Conservation (phyloP, 2,888 invertebrate species). For the Ornithoptera alexandrae region DNA sequence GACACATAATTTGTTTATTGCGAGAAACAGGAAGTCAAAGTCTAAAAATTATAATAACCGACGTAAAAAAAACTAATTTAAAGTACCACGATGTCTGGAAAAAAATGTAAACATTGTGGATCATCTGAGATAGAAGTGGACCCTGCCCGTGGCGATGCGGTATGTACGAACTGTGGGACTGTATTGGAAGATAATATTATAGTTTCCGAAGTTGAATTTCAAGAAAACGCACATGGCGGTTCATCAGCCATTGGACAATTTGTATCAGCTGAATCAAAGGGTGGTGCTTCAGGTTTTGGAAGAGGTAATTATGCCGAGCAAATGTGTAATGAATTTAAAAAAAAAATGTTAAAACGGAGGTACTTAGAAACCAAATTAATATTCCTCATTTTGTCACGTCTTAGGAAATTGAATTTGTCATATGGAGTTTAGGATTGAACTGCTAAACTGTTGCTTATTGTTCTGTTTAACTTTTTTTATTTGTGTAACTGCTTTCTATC, state of each 20-base stretch:
- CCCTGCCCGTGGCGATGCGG: constrained; percentile 95
- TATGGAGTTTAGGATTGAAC: not conserved
- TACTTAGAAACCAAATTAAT: not conserved
- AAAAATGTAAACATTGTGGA: constrained; percentile 92
- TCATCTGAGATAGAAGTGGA: constrained; percentile 96
- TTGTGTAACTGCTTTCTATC: no score
- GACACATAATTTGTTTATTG: not conserved
- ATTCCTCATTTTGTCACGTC: not conserved
- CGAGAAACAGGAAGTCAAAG: not conserved
- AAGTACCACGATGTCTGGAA: constrained; percentile 73
- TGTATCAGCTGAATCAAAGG: constrained; percentile 93
- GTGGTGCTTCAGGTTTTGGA: constrained; percentile 90
- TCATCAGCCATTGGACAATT: constrained; percentile 95
- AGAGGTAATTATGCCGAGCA: constrained; percentile 72
- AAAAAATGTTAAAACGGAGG: not conserved
- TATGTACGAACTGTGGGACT: constrained; percentile 97
- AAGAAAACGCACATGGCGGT: constrained; percentile 94
- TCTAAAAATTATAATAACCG: not conserved
- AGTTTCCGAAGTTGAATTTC: constrained; percentile 97
- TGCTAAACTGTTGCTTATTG: no score
- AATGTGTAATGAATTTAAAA: not conserved
- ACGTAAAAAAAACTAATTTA: not conserved
- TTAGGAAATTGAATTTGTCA: not conserved
- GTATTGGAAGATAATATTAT: constrained; percentile 98
- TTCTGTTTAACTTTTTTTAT: no score